A percentile compares a stretch with the other conserved stretches of the same genome.
These are phyloP conservation scores for Lithosia quadra DNA, from an alignment of 2,888 invertebrate genomes.

Conservation along the genomic window DNA sequence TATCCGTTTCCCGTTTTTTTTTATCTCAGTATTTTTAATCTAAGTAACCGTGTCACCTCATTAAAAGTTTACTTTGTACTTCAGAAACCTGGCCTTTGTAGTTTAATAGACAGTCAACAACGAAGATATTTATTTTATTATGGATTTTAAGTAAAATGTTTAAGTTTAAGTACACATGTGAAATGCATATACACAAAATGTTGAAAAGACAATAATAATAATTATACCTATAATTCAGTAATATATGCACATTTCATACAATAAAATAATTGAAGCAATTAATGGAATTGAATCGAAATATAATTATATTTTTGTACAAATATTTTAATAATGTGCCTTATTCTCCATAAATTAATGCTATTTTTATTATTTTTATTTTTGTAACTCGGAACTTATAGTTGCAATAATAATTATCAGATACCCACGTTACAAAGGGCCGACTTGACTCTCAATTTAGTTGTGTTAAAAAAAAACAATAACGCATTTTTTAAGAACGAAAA, in stretches of 20 bases:
- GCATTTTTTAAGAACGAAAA: not conserved
- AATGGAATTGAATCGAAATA: slow-evolving; percentile 1
- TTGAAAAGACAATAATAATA: slow-evolving; percentile 12
- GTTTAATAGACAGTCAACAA: slow-evolving; percentile 31
- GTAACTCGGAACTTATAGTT: not conserved
- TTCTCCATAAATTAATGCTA: not conserved
- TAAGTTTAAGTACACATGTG: slow-evolving; percentile 9
- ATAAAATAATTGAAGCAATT: not conserved
- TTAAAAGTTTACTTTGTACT: not conserved
- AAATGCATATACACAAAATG: not conserved
- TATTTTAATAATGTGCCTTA: slow-evolving; percentile 18
- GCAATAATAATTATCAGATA: slow-evolving; percentile 5
- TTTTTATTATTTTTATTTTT: not conserved
- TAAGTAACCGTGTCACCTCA: not conserved
- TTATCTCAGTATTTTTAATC: no score
- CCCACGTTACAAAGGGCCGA: not conserved
- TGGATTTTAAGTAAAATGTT: slow-evolving; percentile 32
- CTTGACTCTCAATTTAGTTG: not conserved
- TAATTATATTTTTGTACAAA: slow-evolving; percentile 25
- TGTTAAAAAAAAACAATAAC: not conserved
- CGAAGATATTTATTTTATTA: slow-evolving; percentile 50
- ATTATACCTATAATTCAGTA: slow-evolving; percentile 2
- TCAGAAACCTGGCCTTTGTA: slow-evolving; percentile 1
- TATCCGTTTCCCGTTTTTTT: not conserved
- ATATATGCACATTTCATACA: slow-evolving; percentile 2